These are phyloP conservation scores for Onthophagus sagittarius DNA, from an alignment of 2,888 invertebrate species.

Conservation along the genomic window DNA sequence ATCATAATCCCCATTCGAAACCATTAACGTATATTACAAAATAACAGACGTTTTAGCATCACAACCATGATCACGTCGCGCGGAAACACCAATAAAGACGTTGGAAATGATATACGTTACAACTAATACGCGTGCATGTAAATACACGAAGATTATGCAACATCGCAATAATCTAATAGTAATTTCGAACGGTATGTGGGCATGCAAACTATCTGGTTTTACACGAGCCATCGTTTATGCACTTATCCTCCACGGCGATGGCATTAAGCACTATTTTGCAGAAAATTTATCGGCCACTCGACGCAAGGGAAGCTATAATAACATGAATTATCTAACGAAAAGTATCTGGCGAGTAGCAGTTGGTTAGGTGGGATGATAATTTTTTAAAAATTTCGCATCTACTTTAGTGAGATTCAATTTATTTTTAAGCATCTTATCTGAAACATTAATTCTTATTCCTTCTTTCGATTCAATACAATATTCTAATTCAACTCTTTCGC, in stretches of 20 bases:
- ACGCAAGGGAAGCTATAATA: conserved; percentile 8
- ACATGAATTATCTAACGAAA: conserved; percentile 12
- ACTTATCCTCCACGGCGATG: conserved; percentile 7
- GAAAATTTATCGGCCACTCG: conserved; percentile 10
- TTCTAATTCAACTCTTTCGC: background rate
- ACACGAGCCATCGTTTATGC: conserved; percentile 9
- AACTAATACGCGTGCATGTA: background rate
- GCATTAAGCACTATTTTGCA: conserved; percentile 9
- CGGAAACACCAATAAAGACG: background rate
- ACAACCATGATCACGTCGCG: background rate
- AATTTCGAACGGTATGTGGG: conserved; percentile 1
- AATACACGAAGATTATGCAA: background rate
- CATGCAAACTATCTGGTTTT: conserved; percentile 7
- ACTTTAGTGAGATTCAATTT: background rate
- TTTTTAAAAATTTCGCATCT: background rate
- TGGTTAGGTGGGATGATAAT: background rate
- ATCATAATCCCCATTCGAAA: background rate
- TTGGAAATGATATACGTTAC: background rate
- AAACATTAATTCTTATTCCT: background rate
- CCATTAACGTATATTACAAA: background rate
- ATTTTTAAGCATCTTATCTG: background rate
- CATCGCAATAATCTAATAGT: conserved; percentile 10
- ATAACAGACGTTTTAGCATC: background rate
- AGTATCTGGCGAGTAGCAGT: conserved; percentile 4
- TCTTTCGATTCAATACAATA: background rate